Evolutionary conservation across 2,113 vertebrate species (phyloP), one percentile per base, ranked within the genome.

Genomic region (Upupa epops): DNA sequence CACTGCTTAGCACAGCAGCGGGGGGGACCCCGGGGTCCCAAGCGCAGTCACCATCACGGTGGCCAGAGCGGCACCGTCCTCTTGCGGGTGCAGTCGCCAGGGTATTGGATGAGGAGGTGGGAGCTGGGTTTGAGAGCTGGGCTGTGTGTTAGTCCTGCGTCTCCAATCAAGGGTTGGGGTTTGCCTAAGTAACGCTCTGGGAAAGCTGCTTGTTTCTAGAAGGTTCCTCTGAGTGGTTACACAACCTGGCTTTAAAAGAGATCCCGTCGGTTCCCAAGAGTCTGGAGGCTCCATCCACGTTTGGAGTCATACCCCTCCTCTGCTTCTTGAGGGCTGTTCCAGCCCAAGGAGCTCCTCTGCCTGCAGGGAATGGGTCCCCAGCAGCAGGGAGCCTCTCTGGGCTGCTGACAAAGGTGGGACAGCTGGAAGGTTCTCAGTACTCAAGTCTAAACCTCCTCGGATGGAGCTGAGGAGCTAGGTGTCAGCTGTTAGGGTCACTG

Each of bases 221-320:
- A 17, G 55, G 82, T 89, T 66, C n/a, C 24, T 42, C 2, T 65
- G 78, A 90, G 56, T 66, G 55, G 66, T 95, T 96, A 93, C 37
- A 79, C 93, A 94, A 96, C 78, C 81, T 54, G 29, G 42, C 36
- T 89, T 91, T 94, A 96, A 96, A 96, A 93, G 94, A 93, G 92
- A 85, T 52, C 71, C 84, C 55, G 55, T 91, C 81, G 29, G 72
- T 94, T 79, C n/a, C 93, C 73, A 2, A 92, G 84, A 21, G 86
- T 94, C 94, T 96, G 92, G 83, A 88, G 84, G 83, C 73, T 83
- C 55, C 77, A 82, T 86, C 32, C 70, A 1, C 32, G 83, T 90
- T 70, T 42, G 4, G 1, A 88, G 73, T 72, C 77, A 80, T 90
- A 72, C 66, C 93, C 94, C 73, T 83, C 69, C 82, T 76, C 70